Base-by-base conservation (phyloP, 2,888 invertebrate species). In the Macroteleia sp. region DNA sequence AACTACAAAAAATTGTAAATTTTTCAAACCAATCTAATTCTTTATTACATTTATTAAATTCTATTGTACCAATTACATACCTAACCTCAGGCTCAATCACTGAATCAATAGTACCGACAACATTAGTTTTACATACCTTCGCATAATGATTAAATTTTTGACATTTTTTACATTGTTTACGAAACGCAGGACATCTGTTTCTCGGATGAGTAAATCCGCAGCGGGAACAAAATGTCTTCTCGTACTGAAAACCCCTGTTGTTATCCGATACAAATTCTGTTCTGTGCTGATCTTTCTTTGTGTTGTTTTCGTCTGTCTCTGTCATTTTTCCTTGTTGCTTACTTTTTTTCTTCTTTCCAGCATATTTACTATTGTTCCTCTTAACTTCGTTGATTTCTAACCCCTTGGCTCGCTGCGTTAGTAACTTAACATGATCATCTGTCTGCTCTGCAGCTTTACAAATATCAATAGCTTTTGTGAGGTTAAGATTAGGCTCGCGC, bases 61-160 rank as follows among this genome's bases (percentile, higher is more conserved):
- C 9, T 4, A 39, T 10, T 8, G 25, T 1, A 16, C 32, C 32
- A 41, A 19, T 14, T 17, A 59, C 8, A 20, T 36, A 36, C 6
- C 19, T 12, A 30, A 10, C 6, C 9, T 12, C 10, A 5, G 6
- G 6, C 9, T 30, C 16, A 12, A 17, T 9, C 25, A n/a, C 16
- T 20, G 22, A 10, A 48, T 67, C 42, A 5, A 52, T 22, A 8
- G 10, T 5, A 59, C 34, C 14, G 0, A 69, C 39, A 25, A 19
- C 19, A 25, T 64, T 62, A 10, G 10, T 25, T 50, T 30, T 61
- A 59, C 77, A 77, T 25, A 42, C 34, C 19, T 39, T 36, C 32
- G 80, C 79, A 61, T 75, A 82, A 67, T 82, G 77, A 70, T 73
- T 76, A 22, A 36, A 12, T 39, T 52, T 54, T 36, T 39, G 16